phyloP scores from a whole-genome alignment of 2,888 invertebrate species.

The Drosophila acutilabella region DNA sequence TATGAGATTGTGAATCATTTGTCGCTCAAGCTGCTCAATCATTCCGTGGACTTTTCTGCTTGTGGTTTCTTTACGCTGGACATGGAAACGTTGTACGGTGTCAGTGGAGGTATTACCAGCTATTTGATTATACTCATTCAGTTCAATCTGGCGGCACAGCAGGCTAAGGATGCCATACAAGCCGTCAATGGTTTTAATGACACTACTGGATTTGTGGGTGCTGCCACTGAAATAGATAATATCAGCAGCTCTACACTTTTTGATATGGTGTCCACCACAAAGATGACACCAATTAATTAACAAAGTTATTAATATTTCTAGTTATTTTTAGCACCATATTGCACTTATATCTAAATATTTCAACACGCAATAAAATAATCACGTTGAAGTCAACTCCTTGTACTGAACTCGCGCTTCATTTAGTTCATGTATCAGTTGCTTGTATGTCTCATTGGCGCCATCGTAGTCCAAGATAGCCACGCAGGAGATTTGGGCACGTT shows the following conservation, averaged over 20 bases:
- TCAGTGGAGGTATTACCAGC: slow-evolving; percentile 84
- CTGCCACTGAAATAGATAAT: slow-evolving; percentile 59
- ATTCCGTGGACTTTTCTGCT: slow-evolving; percentile 84
- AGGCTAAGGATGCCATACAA: slow-evolving; percentile 79
- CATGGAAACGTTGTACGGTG: slow-evolving; percentile 85
- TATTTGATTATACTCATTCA: slow-evolving; percentile 85
- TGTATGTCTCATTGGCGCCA: slow-evolving; percentile 86
- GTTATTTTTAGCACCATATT: slow-evolving; percentile 33
- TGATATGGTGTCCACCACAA: slow-evolving; percentile 58
- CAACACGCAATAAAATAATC: slow-evolving; percentile 53
- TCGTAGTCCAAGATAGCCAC: slow-evolving; percentile 88
- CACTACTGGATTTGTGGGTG: slow-evolving; percentile 65
- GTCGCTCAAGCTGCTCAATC: slow-evolving; percentile 84
- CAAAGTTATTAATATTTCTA: background rate
- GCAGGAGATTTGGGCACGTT: slow-evolving; percentile 87
- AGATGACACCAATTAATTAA: slow-evolving; percentile 56
- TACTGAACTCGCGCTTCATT: slow-evolving; percentile 60
- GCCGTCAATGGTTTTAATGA: slow-evolving; percentile 68
- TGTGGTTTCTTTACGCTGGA: slow-evolving; percentile 85
- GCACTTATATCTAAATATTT: slow-evolving; percentile 33
- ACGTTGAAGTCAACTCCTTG: slow-evolving; percentile 48
- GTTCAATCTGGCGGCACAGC: slow-evolving; percentile 85
- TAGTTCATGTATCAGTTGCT: slow-evolving; percentile 67
- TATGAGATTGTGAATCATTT: slow-evolving; percentile 85
- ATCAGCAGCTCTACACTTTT: slow-evolving; percentile 48